Evolutionary conservation across 2,888 invertebrate genomes (phyloP), one percentile per base, ranked within the genome.

Genomic region (Helobdella robusta): DNA sequence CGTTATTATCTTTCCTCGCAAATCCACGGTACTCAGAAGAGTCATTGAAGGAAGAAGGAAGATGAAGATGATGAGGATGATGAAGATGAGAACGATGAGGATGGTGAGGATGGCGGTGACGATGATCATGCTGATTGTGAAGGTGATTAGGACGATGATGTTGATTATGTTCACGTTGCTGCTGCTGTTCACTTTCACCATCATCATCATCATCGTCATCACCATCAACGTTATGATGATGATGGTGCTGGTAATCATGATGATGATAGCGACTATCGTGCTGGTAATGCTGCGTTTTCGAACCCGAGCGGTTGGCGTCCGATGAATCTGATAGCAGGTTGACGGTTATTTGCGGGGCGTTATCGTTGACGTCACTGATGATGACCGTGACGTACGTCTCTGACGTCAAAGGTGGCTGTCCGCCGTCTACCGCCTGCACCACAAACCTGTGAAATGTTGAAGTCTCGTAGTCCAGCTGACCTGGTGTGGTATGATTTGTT

Each of bases 41-140:
- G n/a, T n/a, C n/a, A n/a, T 71, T 81, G 82, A 56, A 86, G 87
- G 32, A 34, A 40, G 25, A 46, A 34, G 8, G 64, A 32, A 4
- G 18, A 30, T 28, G 6, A 23, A 23, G n/a, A 23, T n/a, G n/a
- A n/a, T n/a, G n/a, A 5, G 23, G 32, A 56, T 15, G 28, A 18
- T 3, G 25, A 25, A n/a, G 8, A 11, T 56, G 23, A 32, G 32
- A 32, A 28, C n/a, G 56, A 56, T 28, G 28, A 30, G 3, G 32
- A 36, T n/a, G 59, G 36, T 35, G 59, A 4, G 32, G 59, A 15
- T 1, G 23, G 28, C 28, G 2, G 25, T n/a, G 59, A n/a, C n/a
- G 59, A 20, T 59, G 36, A 59, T 20, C 23, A 32, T 36, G 32
- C 18, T 5, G 36, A 36, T 23, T 28, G 48, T 18, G n/a, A 48